Evolutionary conservation across 1,140 invertebrate genomes (phyloP), one percentile per base, ranked within the genome.

Genomic region (Chironomus tepperi): DNA sequence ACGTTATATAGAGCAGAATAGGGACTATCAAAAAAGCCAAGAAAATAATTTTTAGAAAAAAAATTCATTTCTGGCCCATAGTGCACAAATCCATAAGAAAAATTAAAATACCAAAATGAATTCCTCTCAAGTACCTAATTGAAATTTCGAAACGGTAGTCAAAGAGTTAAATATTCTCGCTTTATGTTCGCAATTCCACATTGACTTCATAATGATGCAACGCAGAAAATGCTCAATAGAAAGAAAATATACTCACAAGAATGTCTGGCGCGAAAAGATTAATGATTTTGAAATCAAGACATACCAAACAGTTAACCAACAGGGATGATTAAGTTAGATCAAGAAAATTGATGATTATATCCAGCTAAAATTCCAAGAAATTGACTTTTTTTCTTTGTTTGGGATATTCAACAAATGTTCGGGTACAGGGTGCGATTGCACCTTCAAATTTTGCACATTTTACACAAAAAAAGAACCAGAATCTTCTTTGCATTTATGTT

Each of bases 61-160:
- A n/a, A n/a, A n/a, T n/a, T n/a, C n/a, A n/a, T n/a, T n/a, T n/a
- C n/a, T n/a, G n/a, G n/a, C n/a, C n/a, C n/a, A n/a, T n/a, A n/a
- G n/a, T 34, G 24, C 24, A 34, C 24, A 34, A 34, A 34, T 34
- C 24, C 24, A 34, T n/a, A 34, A 34, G 2, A 34, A 34, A 34
- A 5, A 2, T 34, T 2, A 34, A 34, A 34, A 34, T 34, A 34
- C 24, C 24, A 34, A 34, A 34, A 34, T 34, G 5, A 34, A 34
- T 34, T 34, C 24, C 24, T 34, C 24, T 34, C 24, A 15, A 57
- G 47, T n/a, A 57, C 12, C n/a, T 57, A 57, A 57, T 57, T 57
- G 47, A 57, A 57, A 57, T 57, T 57, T 57, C 47, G 47, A 12
- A 57, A 57, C 47, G n/a, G 47, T 57, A 57, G 47, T 57, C 47